Evolutionary conservation across 2,797 vertebrate species (phyloP).

Genomic region (Molossus alvarezi): DNA sequence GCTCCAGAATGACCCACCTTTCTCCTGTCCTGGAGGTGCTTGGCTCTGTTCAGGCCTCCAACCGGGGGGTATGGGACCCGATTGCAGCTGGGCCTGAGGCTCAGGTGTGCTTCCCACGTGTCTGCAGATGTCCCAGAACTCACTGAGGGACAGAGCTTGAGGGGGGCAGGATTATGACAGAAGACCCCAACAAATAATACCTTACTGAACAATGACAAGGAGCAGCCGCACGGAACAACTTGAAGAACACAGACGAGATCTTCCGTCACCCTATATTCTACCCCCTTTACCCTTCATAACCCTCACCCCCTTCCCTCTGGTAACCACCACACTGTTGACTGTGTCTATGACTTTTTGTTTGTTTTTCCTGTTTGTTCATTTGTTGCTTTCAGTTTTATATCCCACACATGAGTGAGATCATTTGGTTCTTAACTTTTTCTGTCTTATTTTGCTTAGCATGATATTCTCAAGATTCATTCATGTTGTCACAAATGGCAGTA

Average conservation of each 20-base stretch:
- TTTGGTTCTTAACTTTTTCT: not conserved
- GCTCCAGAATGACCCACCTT: slow-evolving; percentile 49
- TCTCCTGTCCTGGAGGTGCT: slow-evolving; percentile 63
- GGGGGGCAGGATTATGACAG: too few species aligned
- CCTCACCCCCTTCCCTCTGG: not conserved
- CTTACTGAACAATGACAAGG: not conserved
- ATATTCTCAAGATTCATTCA: not conserved
- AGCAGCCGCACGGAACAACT: not conserved
- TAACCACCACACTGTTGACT: not conserved
- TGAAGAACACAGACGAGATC: slow-evolving; percentile 71
- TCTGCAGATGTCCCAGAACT: not conserved
- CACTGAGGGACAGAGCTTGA: not conserved
- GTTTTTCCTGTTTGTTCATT: not conserved
- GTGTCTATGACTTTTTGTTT: not conserved
- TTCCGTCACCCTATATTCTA: not conserved
- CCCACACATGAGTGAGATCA: not conserved
- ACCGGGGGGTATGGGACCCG: not conserved
- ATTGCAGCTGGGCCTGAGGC: not conserved
- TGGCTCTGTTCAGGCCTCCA: slow-evolving; percentile 16
- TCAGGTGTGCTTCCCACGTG: fast-evolving
- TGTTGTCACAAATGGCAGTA: not conserved
- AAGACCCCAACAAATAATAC: not conserved
- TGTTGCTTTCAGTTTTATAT: not conserved
- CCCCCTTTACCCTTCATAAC: not conserved
- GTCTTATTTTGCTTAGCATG: not conserved